phyloP scores from a whole-genome alignment of 1,140 invertebrate species.

The Onthophagus taurus region DNA sequence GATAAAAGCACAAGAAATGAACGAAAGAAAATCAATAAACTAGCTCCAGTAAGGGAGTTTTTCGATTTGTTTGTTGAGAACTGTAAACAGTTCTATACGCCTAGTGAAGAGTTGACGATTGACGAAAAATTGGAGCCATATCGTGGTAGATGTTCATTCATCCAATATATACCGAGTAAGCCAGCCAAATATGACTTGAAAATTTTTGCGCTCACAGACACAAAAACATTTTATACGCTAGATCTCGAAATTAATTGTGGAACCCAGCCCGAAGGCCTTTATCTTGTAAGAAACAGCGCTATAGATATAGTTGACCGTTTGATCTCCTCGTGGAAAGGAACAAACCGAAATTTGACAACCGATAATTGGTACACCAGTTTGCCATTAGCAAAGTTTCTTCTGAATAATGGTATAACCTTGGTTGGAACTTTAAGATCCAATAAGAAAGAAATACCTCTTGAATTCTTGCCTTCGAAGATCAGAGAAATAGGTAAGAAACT shows the following conservation, averaged over 20 bases:
- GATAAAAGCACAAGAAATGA: background rate
- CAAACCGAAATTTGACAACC: background rate
- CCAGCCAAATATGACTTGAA: constrained; percentile 34
- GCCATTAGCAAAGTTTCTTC: background rate
- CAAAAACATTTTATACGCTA: constrained; percentile 27
- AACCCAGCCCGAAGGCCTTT: constrained; percentile 24
- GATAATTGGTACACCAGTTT: constrained; percentile 2
- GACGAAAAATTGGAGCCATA: constrained; percentile 32
- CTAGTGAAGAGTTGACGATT: constrained; percentile 7
- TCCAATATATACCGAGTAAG: constrained; percentile 37
- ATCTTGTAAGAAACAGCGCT: background rate
- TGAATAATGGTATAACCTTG: background rate
- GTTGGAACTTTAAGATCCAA: constrained; percentile 24
- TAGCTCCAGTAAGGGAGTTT: too few relatives aligned
- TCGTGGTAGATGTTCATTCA: constrained; percentile 32
- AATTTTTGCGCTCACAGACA: constrained; percentile 25
- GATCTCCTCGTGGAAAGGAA: background rate
- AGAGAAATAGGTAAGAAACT: constrained; percentile 2
- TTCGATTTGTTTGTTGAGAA: constrained; percentile 1
- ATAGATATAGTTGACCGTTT: background rate
- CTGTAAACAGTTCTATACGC: constrained; percentile 4
- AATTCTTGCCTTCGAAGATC: constrained; percentile 7
- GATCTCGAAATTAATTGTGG: constrained; percentile 31
- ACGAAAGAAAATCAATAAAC: too few relatives aligned
- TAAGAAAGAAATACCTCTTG: constrained; percentile 8